Percentiles rank a stretch among this genome's conserved stretches.
These are phyloP conservation scores for Ispidina picta DNA, from an alignment of 2,797 vertebrate species.

Conservation along the genomic window DNA sequence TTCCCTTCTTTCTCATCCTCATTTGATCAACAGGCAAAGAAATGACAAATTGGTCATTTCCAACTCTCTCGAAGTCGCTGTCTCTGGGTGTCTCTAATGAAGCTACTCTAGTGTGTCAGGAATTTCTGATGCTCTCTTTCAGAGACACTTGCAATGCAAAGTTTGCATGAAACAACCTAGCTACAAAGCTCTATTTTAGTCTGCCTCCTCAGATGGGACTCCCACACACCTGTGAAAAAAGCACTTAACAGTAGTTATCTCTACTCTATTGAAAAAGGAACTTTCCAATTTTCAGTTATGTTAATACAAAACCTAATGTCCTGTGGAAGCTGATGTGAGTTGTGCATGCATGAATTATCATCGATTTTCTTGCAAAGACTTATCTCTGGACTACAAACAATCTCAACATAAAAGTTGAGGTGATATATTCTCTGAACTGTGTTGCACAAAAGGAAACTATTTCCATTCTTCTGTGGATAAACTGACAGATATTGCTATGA, in stretches of 20 bases:
- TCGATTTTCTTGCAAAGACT: constrained; percentile 69
- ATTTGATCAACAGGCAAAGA: constrained; percentile 44
- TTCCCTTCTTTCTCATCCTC: neutral
- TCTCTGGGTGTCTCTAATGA: neutral
- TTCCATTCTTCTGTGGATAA: constrained; percentile 48
- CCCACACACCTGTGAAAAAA: neutral
- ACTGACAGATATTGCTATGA: constrained; percentile 38
- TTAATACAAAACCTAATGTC: constrained; percentile 64
- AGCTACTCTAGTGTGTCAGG: constrained; percentile 5
- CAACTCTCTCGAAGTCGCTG: neutral
- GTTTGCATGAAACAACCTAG: neutral
- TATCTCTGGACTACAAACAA: constrained; percentile 60
- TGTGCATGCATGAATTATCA: constrained; percentile 65
- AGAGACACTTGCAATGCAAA: neutral
- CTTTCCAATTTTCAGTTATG: constrained; percentile 63
- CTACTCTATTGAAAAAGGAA: constrained; percentile 55
- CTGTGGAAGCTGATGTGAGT: constrained; percentile 52
- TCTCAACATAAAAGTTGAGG: constrained; percentile 58
- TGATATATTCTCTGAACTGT: constrained; percentile 48
- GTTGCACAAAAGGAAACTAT: constrained; percentile 39
- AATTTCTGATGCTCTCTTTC: constrained; percentile 14
- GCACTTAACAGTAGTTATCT: constrained; percentile 25
- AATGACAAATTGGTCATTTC: constrained; percentile 37
- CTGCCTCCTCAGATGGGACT: neutral
- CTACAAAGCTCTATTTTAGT: neutral